Base-by-base conservation (phyloP, 2,888 invertebrate genomes). In the Stenoptilia bipunctidactyla region DNA sequence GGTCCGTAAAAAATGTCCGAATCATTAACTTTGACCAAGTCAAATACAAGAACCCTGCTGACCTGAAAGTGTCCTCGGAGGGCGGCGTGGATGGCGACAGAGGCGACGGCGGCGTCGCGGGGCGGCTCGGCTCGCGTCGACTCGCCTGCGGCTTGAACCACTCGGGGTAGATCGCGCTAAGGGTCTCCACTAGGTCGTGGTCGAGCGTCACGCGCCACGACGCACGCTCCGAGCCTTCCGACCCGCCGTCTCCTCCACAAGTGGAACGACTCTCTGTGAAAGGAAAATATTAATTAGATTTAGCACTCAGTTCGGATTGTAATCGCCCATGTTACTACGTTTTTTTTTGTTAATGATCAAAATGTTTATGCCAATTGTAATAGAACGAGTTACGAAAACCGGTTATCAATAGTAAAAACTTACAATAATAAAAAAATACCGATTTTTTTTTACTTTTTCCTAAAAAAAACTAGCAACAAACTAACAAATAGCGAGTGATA, bases 171-270 rank as follows among this genome's bases (percentile, higher is more conserved):
- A 94, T 93, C 62, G 93, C 92, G 75, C 93, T 92, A 68, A 96
- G 91, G 69, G 95, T 95, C 83, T 95, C 93, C 75, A 95, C 90
- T 65, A 95, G 88, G 86, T 95, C 95, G 86, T 92, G 91, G 87
- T 95, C 95, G 85, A 95, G 89, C 82, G 94, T 93, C 73, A 95
- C 90, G 86, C 92, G 92, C 94, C 94, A 95, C 87, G 92, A 93
- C 67, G 89, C 90, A 75, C 85, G 86, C 75, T 84, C 88, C 84
- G 90, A 88, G 65, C 85, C 85, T 69, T 87, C 86, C 86, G 92
- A 92, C 66, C 88, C 90, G 83, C 90, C 90, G 83, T 87, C 87
- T 76, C 85, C 86, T 77, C 89, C 89, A 82, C 89, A 89, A 88
- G 90, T 87, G 68, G 88, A 85, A 85, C 87, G 86, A 83, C 89